Conservation (phyloP, 2,113 vertebrate species). For the Callorhinus ursinus region DNA sequence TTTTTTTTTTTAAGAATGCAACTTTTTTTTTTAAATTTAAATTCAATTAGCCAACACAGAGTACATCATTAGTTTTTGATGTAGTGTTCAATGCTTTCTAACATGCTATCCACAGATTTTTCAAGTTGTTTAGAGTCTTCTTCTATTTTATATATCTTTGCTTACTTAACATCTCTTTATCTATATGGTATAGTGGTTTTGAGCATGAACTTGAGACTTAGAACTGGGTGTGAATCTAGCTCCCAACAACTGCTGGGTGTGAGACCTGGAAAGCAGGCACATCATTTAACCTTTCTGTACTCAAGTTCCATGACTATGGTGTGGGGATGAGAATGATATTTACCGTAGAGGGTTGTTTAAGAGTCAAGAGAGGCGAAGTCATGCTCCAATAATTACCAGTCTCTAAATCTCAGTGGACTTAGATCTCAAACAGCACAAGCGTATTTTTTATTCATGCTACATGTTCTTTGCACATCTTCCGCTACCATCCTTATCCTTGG, state of each 20-base stretch:
- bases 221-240: not conserved
- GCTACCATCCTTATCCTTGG: not conserved
- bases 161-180: not conserved
- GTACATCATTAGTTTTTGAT: not conserved
- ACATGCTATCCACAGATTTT: not conserved
- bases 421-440: not conserved
- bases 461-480: not conserved
- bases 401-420: not conserved
- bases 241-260: not conserved
- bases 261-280: not conserved
- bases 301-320: rapidly evolving
- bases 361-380: not conserved
- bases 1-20: too few species aligned
- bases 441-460: not conserved
- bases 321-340: not conserved
- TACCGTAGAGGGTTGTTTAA: rapidly evolving
- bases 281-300: not conserved
- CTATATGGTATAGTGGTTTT: rapidly evolving
- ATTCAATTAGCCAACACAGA: not conserved
- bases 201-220: not conserved
- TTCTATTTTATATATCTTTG: not conserved
- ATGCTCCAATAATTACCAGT: not conserved
- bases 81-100: not conserved
- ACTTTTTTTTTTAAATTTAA: too few species aligned
- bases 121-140: not conserved